Base-by-base conservation (phyloP, 2,113 vertebrate species). In the Accipiter virgatus region DNA sequence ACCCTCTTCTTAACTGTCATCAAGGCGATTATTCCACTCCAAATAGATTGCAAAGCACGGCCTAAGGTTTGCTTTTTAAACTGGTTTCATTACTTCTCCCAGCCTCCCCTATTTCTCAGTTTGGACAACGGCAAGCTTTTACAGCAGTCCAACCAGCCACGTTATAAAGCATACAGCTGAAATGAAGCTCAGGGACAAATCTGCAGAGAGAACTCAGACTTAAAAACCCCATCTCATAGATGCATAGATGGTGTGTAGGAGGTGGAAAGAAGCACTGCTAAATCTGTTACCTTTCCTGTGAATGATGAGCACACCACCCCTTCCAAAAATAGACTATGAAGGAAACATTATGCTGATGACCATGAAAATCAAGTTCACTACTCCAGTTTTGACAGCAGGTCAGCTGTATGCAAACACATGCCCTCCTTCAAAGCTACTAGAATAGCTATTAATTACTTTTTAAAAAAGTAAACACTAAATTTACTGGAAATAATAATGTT, bases 221-320 rank as follows among this genome's bases (percentile, higher is more conserved):
- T 84, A 45, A 89, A 95, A 89, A 12, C 13, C 70, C 58, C 12
- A 31, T 90, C 78, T 92, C 87, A 56, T 71, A 56, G 43, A 74
- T 61, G 50, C 36, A 78, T 53, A 71, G 53, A 86, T 91, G 81
- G 73, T 59, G 71, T 85, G 98, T 98, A 94, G 98, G 97, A 97
- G 96, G 96, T 95, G 95, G 52, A 88, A 92, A 97, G 88, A 91
- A 96, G 93, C 84, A 86, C 59, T 94, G 95, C 91, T 97, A 97
- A 97, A 97, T 97, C 86, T 86, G 96, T 81, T 87, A 95, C 85
- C 80, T 90, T 90, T 81, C 93, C 93, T 94, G 95, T 86, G 88
- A 98, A 93, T 78, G 73, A 96, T 94, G 82, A 95, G 93, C 81
- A 95, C 61, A 97, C 74, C 80, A 89, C 25, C 21, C 55, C n/a